Conservation (phyloP, 1,140 invertebrate species). For the Drosophila lacteicornis region DNA sequence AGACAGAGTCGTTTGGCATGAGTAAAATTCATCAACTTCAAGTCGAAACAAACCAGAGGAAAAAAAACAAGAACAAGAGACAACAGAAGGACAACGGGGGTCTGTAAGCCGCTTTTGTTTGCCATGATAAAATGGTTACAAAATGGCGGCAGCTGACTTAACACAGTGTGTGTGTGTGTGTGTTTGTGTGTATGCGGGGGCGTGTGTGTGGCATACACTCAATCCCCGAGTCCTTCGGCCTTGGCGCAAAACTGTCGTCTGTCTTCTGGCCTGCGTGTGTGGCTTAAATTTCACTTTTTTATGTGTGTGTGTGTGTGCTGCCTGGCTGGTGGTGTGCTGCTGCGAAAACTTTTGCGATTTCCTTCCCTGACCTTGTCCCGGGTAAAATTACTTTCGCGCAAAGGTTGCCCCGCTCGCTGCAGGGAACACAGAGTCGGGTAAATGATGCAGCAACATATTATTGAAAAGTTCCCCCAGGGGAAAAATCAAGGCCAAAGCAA, state of each 20-base stretch:
- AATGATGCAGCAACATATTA: constrained; percentile 25
- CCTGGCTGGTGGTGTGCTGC: not conserved
- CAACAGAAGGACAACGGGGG: constrained; percentile 3
- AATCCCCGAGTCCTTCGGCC: constrained; percentile 46
- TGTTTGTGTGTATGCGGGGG: constrained; percentile 1
- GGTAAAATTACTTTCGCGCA: constrained; percentile 45
- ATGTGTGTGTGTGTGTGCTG: constrained; percentile 5
- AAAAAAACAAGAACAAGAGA: not conserved
- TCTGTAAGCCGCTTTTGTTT: constrained; percentile 59
- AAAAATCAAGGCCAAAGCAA: not conserved
- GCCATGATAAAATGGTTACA: constrained; percentile 75
- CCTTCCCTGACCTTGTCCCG: constrained; percentile 28
- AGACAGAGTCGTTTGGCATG: constrained; percentile 51
- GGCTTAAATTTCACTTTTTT: constrained; percentile 73
- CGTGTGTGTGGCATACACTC: constrained; percentile 34
- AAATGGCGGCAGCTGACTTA: constrained; percentile 77
- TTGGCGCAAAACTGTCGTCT: constrained; percentile 72
- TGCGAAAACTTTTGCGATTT: constrained; percentile 62
- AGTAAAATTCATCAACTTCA: constrained; percentile 69
- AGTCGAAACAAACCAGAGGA: constrained; percentile 39
- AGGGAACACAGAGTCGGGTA: constrained; percentile 19
- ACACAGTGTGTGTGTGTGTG: constrained; percentile 32
- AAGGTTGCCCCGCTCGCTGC: constrained; percentile 38
- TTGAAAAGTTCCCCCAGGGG: constrained; percentile 6
- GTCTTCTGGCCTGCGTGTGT: constrained; percentile 55